A percentile compares a stretch with the other conserved stretches of the same genome.
These are phyloP conservation scores for Champsocephalus esox DNA, from an alignment of 2,797 vertebrate species.

Conservation along the genomic window DNA sequence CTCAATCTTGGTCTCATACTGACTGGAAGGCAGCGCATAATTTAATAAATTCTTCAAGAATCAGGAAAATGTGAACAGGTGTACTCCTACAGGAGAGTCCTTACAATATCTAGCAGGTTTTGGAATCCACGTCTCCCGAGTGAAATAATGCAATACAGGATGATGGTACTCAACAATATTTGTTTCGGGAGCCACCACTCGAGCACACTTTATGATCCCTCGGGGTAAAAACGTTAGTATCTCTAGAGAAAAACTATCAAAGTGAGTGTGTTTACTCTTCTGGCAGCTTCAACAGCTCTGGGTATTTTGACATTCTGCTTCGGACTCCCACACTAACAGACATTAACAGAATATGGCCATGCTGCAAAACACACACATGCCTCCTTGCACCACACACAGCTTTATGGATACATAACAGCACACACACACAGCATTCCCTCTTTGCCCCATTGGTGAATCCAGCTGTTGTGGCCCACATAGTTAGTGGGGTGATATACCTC, in stretches of 20 bases:
- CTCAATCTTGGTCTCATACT: slow-evolving; percentile 42
- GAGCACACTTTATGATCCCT: slow-evolving; percentile 55
- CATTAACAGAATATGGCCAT: slow-evolving; percentile 59
- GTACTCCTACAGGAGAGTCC: slow-evolving; percentile 47
- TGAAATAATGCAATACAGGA: slow-evolving; percentile 40
- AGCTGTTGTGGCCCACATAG: slow-evolving; percentile 34
- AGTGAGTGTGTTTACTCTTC: slow-evolving; percentile 29
- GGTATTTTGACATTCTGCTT: slow-evolving; percentile 57
- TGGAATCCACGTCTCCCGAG: slow-evolving; percentile 33
- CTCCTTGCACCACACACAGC: slow-evolving; percentile 16
- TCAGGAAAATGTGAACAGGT: slow-evolving; percentile 52
- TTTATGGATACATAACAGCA: slow-evolving; percentile 48
- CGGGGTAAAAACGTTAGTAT: slow-evolving; percentile 56
- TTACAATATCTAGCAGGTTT: slow-evolving; percentile 30
- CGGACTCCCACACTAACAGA: slow-evolving; percentile 43
- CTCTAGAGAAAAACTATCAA: slow-evolving; percentile 61
- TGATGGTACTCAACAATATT: slow-evolving; percentile 32
- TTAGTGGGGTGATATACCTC: slow-evolving; percentile 54
- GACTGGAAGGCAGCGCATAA: slow-evolving; percentile 53
- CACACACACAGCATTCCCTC: slow-evolving; percentile 26
- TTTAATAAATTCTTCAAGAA: slow-evolving; percentile 60
- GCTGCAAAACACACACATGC: slow-evolving; percentile 54
- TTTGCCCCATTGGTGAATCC: slow-evolving; percentile 23
- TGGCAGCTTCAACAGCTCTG: slow-evolving; percentile 38
- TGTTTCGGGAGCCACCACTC: slow-evolving; percentile 23